These are phyloP conservation scores for Autographa pulchrina DNA, from an alignment of 2,888 invertebrate species.

Conservation along the genomic window DNA sequence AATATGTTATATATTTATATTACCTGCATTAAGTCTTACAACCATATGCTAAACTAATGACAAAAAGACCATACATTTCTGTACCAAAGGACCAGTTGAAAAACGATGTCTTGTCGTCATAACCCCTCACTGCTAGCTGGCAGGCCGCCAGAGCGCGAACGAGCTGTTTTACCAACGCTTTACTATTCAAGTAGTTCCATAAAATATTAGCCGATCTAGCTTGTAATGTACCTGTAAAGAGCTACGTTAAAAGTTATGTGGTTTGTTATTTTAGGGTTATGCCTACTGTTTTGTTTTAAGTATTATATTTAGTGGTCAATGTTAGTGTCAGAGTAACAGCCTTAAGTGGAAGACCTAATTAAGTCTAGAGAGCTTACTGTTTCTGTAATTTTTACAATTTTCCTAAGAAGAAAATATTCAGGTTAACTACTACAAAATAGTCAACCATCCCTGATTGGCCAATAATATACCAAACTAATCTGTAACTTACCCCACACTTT, in stretches of 20 bases:
- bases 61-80: constrained; percentile 31
- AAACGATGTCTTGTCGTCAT: constrained; percentile 49
- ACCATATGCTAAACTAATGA: not conserved
- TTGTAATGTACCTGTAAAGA: constrained; percentile 28
- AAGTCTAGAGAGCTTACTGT: no score
- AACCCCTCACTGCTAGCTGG: constrained; percentile 42
- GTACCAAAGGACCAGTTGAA: constrained; percentile 41
- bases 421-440: no score
- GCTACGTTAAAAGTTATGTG: not conserved
- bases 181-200: constrained; percentile 56
- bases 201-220: constrained; percentile 47
- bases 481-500: no score
- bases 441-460: no score
- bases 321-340: no score
- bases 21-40: not conserved
- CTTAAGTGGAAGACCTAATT: no score
- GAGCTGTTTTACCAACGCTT: constrained; percentile 38
- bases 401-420: no score
- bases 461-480: no score
- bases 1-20: no score
- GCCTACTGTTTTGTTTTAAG: no score
- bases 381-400: no score
- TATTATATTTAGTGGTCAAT: no score
- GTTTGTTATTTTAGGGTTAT: not conserved
- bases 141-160: constrained; percentile 49